Evolutionary conservation across 2,888 invertebrate species (phyloP).

Genomic region (Eristalis tenax): DNA sequence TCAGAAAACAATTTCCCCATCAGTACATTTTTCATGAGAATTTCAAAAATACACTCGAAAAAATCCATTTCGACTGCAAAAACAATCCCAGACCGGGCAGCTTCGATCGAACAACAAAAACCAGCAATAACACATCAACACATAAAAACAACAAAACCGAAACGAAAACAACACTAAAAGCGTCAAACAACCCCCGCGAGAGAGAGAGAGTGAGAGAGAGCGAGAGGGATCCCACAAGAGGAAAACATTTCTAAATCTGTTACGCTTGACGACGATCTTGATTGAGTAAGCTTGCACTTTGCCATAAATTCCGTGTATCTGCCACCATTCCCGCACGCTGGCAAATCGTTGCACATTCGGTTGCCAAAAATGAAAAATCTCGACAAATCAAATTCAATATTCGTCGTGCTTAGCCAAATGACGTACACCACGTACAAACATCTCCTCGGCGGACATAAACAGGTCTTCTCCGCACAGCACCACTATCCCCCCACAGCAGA

Average conservation of each 20-base stretch:
- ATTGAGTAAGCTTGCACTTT: conserved; percentile 50
- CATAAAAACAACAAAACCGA: background rate
- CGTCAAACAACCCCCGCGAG: conserved; percentile 25
- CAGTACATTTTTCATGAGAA: background rate
- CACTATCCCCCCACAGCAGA: background rate
- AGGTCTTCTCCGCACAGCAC: background rate
- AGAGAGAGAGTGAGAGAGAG: background rate
- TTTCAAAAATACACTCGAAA: background rate
- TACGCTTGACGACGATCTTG: conserved; percentile 41
- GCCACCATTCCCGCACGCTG: conserved; percentile 12
- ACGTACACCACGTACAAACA: conserved; percentile 48
- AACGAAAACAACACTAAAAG: conserved; percentile 55
- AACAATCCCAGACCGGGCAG: background rate
- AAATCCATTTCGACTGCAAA: background rate
- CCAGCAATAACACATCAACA: background rate
- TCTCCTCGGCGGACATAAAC: background rate
- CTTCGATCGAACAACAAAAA: background rate
- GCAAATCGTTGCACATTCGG: conserved; percentile 21
- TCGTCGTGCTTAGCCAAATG: conserved; percentile 61
- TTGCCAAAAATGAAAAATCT: conserved; percentile 51
- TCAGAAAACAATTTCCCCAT: background rate
- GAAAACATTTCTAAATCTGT: conserved; percentile 60
- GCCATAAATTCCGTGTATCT: conserved; percentile 8
- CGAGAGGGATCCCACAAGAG: conserved; percentile 12
- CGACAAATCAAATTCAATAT: conserved; percentile 51